Evolutionary conservation across 1,140 invertebrate genomes (phyloP).

Genomic region (Listronotus oregonensis): DNA sequence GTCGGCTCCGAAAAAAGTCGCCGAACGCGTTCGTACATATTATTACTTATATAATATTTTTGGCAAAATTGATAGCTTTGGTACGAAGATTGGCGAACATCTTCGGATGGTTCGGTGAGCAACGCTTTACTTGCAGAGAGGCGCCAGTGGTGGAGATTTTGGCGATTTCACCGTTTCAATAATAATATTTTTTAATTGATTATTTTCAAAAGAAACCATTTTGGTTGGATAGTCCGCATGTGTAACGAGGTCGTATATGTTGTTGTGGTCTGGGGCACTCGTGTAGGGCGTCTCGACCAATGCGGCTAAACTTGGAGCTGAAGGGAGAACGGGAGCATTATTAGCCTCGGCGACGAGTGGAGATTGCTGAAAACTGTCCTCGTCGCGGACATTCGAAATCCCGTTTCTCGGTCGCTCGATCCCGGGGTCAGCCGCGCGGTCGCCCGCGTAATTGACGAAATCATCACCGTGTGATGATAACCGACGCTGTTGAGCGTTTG

Average conservation of each 20-base stretch:
- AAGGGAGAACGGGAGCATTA: not conserved
- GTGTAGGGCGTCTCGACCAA: constrained; percentile 1
- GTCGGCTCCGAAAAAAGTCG: too few relatives aligned
- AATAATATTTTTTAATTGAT: too few relatives aligned
- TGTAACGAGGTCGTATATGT: not conserved
- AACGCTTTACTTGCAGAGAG: too few relatives aligned
- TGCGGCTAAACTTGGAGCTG: constrained; percentile 1
- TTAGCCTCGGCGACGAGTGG: constrained; percentile 1
- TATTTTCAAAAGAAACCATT: not conserved
- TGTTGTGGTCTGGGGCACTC: not conserved
- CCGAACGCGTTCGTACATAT: too few relatives aligned
- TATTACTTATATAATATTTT: too few relatives aligned
- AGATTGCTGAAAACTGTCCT: constrained; percentile 1
- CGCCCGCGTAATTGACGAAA: not conserved
- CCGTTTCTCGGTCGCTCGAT: not conserved
- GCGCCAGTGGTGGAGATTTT: too few relatives aligned
- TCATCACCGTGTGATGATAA: constrained; percentile 1
- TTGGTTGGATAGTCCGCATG: not conserved
- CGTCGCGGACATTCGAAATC: constrained; percentile 1
- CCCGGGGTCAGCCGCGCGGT: not conserved
- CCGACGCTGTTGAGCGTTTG: not conserved
- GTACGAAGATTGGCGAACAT: too few relatives aligned
- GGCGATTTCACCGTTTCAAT: too few relatives aligned
- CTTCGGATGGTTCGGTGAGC: too few relatives aligned
- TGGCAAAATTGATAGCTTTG: too few relatives aligned